phyloP scores from a whole-genome alignment of 2,113 vertebrate species.

The Caranx ignobilis region DNA sequence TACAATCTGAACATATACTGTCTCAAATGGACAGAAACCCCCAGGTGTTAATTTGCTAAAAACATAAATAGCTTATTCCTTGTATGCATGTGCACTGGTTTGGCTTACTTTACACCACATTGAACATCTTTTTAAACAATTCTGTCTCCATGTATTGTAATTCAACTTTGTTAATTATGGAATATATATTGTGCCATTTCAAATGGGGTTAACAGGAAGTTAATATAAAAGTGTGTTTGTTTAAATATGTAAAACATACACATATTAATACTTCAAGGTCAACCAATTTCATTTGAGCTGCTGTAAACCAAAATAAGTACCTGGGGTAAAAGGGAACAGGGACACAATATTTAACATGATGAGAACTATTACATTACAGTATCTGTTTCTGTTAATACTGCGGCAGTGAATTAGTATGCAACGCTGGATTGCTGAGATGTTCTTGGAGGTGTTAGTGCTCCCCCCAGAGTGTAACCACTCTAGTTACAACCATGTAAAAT shows the following conservation, averaged over 20 bases:
- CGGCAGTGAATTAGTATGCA: background rate
- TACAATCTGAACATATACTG: too few species aligned
- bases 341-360: background rate
- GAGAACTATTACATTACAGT: background rate
- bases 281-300: background rate
- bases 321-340: background rate
- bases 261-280: background rate
- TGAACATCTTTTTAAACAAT: background rate
- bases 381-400: background rate
- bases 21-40: background rate
- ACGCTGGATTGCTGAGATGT: background rate
- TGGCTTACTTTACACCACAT: background rate
- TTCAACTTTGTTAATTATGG: too few species aligned
- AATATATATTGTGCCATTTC: too few species aligned
- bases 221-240: too few species aligned
- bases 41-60: too few species aligned
- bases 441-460: slow-evolving; percentile 22
- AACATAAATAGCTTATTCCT: too few species aligned
- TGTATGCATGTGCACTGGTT: too few species aligned
- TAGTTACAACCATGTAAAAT: slow-evolving; percentile 15
- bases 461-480: slow-evolving; percentile 22
- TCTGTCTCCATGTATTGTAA: too few species aligned
- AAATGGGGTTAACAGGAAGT: too few species aligned
- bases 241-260: too few species aligned
- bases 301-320: too few species aligned